Base-by-base conservation (phyloP, 2,888 invertebrate genomes). In the Dynastes hyllus region DNA sequence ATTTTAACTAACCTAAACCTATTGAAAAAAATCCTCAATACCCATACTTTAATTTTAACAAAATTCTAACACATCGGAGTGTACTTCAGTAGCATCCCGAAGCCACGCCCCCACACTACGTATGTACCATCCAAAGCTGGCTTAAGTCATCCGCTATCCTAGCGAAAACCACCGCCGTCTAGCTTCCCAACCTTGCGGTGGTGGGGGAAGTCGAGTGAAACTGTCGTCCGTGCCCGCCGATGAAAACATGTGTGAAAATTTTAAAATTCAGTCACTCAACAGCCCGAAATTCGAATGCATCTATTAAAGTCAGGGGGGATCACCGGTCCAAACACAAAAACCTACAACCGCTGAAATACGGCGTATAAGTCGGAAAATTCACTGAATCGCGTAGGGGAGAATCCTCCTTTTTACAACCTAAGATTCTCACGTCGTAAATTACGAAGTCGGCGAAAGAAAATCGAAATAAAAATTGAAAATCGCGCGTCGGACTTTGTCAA, bases 211-310 rank as follows among this genome's bases (percentile, higher is more conserved):
- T 78, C 82, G 67, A 37, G 45, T 45, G 73, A 79, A 79, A 76
- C 67, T 79, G 79, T 79, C 79, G 76, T 37, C 13, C 79, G 81
- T 80, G 79, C 80, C 79, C 84, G 86, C 84, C 86, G 87, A 85
- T 88, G 87, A 88, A 87, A 87, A 85, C 87, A 88, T 87, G 88
- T 88, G 88, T 88, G 87, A 88, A 88, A 88, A 88, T 85, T 81
- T 81, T 79, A 82, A 84, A 84, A 84, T 86, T 86, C 86, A 87
- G 87, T 88, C 87, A 84, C 85, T 88, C 88, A 88, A 84, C 73
- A 40, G 13, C 73, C 58, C 73, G 73, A 73, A 73, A 40, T 58
- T 73, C 73, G 73, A 58, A 55, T 58, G 40, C 73, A 73, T 73
- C 73, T 61, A 61, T 50, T 50, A 67, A 32, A 16, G 2, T 22